Evolutionary conservation across 2,888 invertebrate genomes (phyloP), one percentile per base, ranked within the genome.

Genomic region (Nomada goodeniana): DNA sequence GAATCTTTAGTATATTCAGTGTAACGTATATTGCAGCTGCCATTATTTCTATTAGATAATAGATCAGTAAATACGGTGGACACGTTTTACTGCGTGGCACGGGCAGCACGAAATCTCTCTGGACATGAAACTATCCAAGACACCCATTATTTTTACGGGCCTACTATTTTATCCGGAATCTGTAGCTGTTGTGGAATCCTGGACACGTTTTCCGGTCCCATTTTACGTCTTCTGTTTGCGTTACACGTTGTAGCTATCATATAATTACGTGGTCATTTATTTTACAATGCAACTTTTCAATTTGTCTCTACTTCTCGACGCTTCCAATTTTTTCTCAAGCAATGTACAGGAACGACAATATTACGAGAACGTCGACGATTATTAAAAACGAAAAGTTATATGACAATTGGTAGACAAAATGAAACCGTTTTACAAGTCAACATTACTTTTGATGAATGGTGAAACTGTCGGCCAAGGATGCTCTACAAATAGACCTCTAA

Each of bases 31-130:
- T 60, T n/a, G 57, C 65, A 61, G 68, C 29, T 70, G 67, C 65
- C 80, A 88, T 86, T 88, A 77, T 82, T 84, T 89, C 84, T 89
- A 89, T 89, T 89, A 84, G 84, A 89, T 89, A 89, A 89, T 89
- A 84, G 83, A 80, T 87, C 85, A 87, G 86, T 89, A 89, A 89
- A 87, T 78, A 85, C 72, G 59, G 53, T 57, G 42, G 53, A 64
- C 77, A 76, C 63, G 71, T 77, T 88, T 85, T 79, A 53, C 47
- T 82, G 79, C 77, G 47, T 82, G 76, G 73, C 63, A 81, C 79
- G 71, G 69, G 68, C 70, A 26, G 61, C 71, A 57, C 50, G 73
- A 80, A 77, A 75, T 72, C 70, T 70, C 64, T 78, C n/a, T 53
- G 36, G 20, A 15, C 50, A 47, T 53, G 11, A 72, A 70, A 20